A percentile compares a stretch with the other conserved stretches of the same genome.
Evolutionary conservation across 1,140 invertebrate species (phyloP).

Genomic region (Psilanteris sp.): DNA sequence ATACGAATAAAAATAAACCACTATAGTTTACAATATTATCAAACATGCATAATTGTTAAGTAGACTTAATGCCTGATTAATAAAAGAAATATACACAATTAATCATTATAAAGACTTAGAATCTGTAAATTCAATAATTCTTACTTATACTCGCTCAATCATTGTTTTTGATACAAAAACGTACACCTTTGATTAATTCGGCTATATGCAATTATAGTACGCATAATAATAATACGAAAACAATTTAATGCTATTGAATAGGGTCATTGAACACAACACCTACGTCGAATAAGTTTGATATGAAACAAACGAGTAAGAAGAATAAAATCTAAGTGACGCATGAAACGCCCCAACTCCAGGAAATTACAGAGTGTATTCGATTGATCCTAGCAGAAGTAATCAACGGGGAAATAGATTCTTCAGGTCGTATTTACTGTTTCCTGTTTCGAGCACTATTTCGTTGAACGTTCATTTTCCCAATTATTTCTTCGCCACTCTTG

Average conservation of each 20-base stretch:
- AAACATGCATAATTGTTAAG: too few species aligned
- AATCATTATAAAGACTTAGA: too few species aligned
- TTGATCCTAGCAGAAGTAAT: conserved; percentile 64
- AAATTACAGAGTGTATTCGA: conserved; percentile 62
- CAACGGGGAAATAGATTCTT: conserved; percentile 64
- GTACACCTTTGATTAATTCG: too few species aligned
- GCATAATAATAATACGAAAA: conserved; percentile 1
- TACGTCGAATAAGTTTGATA: conserved; percentile 16
- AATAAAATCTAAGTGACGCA: conserved; percentile 54
- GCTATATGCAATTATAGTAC: not conserved
- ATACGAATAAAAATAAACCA: too few species aligned
- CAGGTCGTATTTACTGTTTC: conserved; percentile 60
- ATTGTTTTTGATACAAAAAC: too few species aligned
- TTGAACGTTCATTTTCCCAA: conserved; percentile 56
- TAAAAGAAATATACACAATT: too few species aligned
- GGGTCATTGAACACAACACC: conserved; percentile 8
- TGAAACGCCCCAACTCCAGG: conserved; percentile 51
- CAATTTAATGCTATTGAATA: not conserved
- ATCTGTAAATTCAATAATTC: too few species aligned
- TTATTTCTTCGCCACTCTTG: conserved; percentile 52
- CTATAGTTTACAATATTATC: too few species aligned
- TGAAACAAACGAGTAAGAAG: conserved; percentile 41
- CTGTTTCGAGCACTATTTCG: conserved; percentile 54
- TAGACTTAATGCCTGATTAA: too few species aligned
- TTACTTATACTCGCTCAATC: too few species aligned